These are phyloP conservation scores for Lysandra bellargus DNA, from an alignment of 2,888 invertebrate species.

Conservation along the genomic window DNA sequence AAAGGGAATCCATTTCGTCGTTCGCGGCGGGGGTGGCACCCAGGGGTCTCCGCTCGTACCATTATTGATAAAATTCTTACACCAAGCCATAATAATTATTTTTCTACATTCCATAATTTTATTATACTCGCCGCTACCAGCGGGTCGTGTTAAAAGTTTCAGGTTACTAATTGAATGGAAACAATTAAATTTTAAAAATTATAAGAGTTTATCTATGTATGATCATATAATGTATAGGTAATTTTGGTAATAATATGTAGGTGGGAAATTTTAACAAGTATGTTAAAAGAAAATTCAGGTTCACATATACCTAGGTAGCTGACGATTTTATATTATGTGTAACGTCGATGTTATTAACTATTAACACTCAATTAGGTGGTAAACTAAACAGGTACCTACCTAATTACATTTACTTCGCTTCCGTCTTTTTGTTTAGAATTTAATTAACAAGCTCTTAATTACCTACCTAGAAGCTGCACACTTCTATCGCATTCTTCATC, in stretches of 20 bases:
- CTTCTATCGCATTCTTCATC: background rate
- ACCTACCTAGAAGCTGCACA: background rate
- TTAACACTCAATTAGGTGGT: background rate
- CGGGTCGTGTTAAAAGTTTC: slow-evolving; percentile 14
- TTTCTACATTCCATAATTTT: slow-evolving; percentile 54
- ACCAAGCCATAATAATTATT: slow-evolving; percentile 56
- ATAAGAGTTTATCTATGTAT: background rate
- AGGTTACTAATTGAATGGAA: slow-evolving; percentile 3
- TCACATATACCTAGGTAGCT: background rate
- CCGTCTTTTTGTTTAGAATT: background rate
- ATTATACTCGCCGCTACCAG: background rate
- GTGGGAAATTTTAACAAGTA: background rate
- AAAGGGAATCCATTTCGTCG: slow-evolving; percentile 42
- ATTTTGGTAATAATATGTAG: background rate
- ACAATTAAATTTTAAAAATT: background rate
- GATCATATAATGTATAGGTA: no score
- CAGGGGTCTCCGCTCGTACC: slow-evolving; percentile 49
- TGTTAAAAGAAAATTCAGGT: background rate
- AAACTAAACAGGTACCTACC: background rate
- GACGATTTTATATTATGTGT: background rate
- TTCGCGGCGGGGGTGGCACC: slow-evolving; percentile 55
- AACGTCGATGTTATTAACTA: background rate
- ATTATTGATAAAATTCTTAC: slow-evolving; percentile 74
- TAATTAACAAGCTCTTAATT: background rate
- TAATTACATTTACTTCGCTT: background rate